phyloP scores from a whole-genome alignment of 2,888 invertebrate species.

The Bugulina stolonifera region DNA sequence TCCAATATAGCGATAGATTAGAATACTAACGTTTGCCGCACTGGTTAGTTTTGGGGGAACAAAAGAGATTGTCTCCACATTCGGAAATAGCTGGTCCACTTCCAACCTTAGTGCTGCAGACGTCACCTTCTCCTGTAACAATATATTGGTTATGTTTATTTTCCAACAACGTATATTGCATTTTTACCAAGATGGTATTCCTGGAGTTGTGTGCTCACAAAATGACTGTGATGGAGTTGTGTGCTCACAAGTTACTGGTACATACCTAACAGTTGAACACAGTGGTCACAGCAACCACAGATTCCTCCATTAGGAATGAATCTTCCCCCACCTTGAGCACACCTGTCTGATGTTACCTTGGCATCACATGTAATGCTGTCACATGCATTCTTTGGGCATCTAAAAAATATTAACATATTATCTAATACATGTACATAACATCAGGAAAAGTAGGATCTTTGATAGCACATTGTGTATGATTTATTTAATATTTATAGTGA shows the following conservation, averaged over 20 bases:
- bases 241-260: too few species aligned
- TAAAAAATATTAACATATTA: too few species aligned
- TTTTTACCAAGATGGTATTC: too few species aligned
- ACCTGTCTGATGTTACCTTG: neutral
- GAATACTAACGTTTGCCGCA: conserved; percentile 24
- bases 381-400: conserved; percentile 25
- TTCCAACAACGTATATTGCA: too few species aligned
- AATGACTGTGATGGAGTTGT: too few species aligned
- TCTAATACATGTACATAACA: too few species aligned
- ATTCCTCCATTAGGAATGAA: conserved; percentile 27
- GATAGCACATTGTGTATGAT: too few species aligned
- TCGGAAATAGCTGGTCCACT: neutral
- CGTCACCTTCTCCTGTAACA: conserved; percentile 27
- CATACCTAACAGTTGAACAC: conserved; percentile 25
- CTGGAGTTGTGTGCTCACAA: too few species aligned
- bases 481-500: too few species aligned
- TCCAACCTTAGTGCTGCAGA: conserved; percentile 10
- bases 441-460: too few species aligned
- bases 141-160: too few species aligned
- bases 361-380: conserved; percentile 17
- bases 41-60: neutral
- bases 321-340: conserved; percentile 18
- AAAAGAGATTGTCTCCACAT: conserved; percentile 10
- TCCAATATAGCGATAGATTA: too few species aligned
- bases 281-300: conserved; percentile 28